These are phyloP conservation scores for Melieria crassipennis DNA, from an alignment of 2,888 invertebrate genomes.

Conservation along the genomic window DNA sequence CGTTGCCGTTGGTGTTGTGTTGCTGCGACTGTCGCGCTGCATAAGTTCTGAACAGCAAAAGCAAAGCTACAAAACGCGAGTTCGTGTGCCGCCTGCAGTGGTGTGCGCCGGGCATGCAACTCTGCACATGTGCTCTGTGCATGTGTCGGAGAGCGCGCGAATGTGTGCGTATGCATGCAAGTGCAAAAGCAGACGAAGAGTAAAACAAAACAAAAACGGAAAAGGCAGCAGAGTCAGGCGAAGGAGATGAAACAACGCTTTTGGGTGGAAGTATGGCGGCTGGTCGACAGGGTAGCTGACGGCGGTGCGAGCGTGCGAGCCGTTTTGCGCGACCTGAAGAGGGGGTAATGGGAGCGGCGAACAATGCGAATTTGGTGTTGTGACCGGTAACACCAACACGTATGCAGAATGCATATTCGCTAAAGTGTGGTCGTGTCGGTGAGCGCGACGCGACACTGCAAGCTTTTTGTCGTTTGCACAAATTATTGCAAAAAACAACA, in stretches of 20 bases:
- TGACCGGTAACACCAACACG: too few relatives aligned
- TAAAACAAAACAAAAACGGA: slow-evolving; percentile 32
- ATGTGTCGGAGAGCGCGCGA: not conserved
- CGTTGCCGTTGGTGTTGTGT: too few relatives aligned
- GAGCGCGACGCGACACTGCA: too few relatives aligned
- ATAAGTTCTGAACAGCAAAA: slow-evolving; percentile 1
- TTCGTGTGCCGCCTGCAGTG: not conserved
- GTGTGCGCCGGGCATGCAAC: not conserved
- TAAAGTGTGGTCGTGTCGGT: too few relatives aligned
- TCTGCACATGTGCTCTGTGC: not conserved
- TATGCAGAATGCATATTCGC: too few relatives aligned
- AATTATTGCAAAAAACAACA: too few relatives aligned
- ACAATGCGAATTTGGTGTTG: too few relatives aligned
- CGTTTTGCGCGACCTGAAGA: too few relatives aligned
- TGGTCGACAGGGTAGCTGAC: slow-evolving; percentile 28
- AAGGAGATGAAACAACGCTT: slow-evolving; percentile 38
- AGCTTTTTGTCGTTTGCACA: too few relatives aligned
- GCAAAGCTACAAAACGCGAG: slow-evolving; percentile 1
- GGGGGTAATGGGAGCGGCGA: too few relatives aligned
- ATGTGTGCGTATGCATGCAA: slow-evolving; percentile 37
- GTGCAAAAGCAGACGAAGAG: slow-evolving; percentile 41
- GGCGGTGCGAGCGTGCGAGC: not conserved
- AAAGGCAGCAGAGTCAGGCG: slow-evolving; percentile 35
- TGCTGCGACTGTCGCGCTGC: not conserved
- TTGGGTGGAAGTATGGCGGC: slow-evolving; percentile 38